These are phyloP conservation scores for Andrena marginata DNA, from an alignment of 2,888 invertebrate genomes.

Conservation along the genomic window DNA sequence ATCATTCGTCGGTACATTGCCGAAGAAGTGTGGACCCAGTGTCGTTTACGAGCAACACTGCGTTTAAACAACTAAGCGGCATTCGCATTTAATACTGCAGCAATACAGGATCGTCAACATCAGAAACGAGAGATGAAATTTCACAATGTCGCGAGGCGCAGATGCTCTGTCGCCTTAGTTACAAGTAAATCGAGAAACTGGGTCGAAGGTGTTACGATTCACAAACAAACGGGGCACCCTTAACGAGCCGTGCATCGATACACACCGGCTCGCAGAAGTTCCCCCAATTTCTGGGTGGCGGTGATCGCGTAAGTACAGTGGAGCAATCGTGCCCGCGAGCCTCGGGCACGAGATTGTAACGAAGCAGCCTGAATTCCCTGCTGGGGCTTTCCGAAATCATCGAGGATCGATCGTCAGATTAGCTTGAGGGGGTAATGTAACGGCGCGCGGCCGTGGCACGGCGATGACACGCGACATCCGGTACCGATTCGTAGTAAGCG, in stretches of 20 bases:
- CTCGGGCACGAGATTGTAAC: constrained; percentile 5
- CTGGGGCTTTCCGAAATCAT: not conserved
- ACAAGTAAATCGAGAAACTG: constrained; percentile 40
- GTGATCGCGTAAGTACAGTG: not conserved
- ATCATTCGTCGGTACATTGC: not conserved
- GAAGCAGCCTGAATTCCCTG: not conserved
- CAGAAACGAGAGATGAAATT: not conserved
- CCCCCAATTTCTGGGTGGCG: constrained; percentile 48
- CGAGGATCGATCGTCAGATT: constrained; percentile 2
- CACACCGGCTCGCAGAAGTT: not conserved
- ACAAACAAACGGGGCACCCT: no score
- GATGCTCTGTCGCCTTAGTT: not conserved
- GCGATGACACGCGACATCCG: not conserved
- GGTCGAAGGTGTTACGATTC: not conserved
- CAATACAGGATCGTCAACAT: constrained; percentile 15
- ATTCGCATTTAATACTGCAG: constrained; percentile 18
- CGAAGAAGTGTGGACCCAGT: constrained; percentile 2
- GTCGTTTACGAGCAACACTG: not conserved
- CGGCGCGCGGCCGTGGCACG: not conserved
- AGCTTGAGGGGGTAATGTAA: constrained; percentile 8
- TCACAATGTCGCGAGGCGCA: constrained; percentile 1
- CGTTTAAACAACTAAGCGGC: constrained; percentile 16
- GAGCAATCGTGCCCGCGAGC: constrained; percentile 12
- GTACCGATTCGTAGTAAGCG: not conserved
- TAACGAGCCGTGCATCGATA: no score